phyloP scores from a whole-genome alignment of 2,888 invertebrate species.

The Poecilus cupreus region DNA sequence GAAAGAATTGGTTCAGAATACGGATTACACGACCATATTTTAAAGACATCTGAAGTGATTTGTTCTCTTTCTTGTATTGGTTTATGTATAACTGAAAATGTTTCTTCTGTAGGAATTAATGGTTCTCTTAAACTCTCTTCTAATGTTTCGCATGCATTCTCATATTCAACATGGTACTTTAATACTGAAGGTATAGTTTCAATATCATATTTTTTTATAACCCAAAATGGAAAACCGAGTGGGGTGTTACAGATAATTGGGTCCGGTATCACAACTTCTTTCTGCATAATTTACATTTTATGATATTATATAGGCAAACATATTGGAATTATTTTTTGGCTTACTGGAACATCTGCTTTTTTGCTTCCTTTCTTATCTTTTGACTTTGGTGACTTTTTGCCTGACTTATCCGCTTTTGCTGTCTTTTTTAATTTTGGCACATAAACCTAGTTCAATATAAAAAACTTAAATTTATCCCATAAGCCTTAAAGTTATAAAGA shows the following conservation, averaged over 20 bases:
- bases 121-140: neutral
- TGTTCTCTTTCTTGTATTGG: neutral
- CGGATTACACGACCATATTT: neutral
- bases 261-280: neutral
- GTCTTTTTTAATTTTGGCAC: slow-evolving; percentile 3
- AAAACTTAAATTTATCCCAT: too few species aligned
- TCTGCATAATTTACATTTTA: neutral
- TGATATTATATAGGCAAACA: neutral
- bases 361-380: neutral
- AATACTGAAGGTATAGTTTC: slow-evolving; percentile 6
- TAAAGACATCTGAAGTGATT: neutral
- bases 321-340: neutral
- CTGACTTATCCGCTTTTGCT: neutral
- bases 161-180: neutral
- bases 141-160: neutral
- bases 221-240: neutral
- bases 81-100: slow-evolving; percentile 4
- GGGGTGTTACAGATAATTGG: neutral
- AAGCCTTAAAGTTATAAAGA: too few species aligned
- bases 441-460: neutral
- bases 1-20: neutral
- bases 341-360: neutral
- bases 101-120: neutral
- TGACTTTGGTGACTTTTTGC: neutral
- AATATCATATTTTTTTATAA: neutral